Base-by-base conservation (phyloP, 2,888 invertebrate genomes). In the Chelonus formosanus region DNA sequence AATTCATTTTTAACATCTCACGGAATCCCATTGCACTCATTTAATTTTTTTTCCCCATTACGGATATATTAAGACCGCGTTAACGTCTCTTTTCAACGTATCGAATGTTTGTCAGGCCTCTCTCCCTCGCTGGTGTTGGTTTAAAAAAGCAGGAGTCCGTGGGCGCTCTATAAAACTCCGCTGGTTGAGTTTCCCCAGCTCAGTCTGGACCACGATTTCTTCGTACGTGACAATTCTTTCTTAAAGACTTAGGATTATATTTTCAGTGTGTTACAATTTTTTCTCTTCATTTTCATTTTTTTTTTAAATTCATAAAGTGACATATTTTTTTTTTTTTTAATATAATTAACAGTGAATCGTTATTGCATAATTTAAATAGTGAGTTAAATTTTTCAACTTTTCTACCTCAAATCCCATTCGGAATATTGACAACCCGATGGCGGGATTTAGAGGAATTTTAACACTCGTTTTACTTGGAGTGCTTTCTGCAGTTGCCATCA, bases 121-220 rank as follows among this genome's bases (percentile, higher is more conserved):
- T 65, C 63, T 52, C 44, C 55, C 57, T 68, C 64, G 45, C 44
- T 32, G 63, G 44, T 67, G 59, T 59, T 58, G 20, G 65, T 65
- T 65, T 54, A 58, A 59, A 70, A 70, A 68, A 63, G 61, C 59
- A 65, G 63, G 66, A 66, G 68, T 67, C 69, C 75, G 84, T 83
- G 82, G 83, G 84, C 83, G 82, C 80, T 73, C 76, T 84, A 84
- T 84, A 84, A 83, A 83, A 81, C 77, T 78, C 73, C 73, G 72
- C 66, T 71, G 73, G 68, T 71, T 73, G 71, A 74, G 74, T 76
- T 77, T 80, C 75, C 76, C 72, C 70, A 74, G 74, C 74, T 73
- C 81, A 82, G 82, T 82, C 71, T 74, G 34, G 8, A 52, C 52
- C 5, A 31, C 34, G 31, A 52, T 52, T 40, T 40, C 40, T 40